A percentile compares a stretch with the other conserved stretches of the same genome.
phyloP scores from a whole-genome alignment of 1,140 invertebrate genomes.

The Oryctes rhinoceros region DNA sequence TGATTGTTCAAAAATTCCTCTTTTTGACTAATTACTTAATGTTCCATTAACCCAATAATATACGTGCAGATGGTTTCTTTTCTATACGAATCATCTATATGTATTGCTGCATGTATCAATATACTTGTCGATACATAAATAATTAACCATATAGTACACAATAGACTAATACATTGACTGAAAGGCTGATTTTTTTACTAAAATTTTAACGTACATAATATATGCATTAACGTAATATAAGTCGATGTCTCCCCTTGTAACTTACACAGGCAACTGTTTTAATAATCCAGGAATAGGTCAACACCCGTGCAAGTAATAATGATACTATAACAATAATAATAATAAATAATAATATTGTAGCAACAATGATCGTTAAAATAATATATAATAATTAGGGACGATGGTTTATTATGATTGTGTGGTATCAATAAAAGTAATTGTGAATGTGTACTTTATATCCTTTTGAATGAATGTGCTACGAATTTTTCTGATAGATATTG shows the following conservation, averaged over 20 bases:
- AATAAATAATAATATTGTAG: neutral
- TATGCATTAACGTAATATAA: neutral
- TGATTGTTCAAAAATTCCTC: too few relatives aligned
- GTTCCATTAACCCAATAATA: too few relatives aligned
- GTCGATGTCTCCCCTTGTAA: neutral
- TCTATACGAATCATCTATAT: neutral
- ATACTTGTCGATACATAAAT: slow-evolving; percentile 10
- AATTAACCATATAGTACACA: neutral
- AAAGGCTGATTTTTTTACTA: slow-evolving; percentile 30
- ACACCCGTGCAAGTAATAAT: slow-evolving; percentile 13
- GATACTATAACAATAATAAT: slow-evolving; percentile 14
- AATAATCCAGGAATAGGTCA: slow-evolving; percentile 13
- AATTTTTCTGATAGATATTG: slow-evolving; percentile 36
- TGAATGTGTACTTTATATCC: slow-evolving; percentile 44
- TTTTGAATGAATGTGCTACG: slow-evolving; percentile 11
- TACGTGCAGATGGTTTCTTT: too few relatives aligned
- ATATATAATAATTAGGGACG: neutral
- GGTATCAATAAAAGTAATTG: slow-evolving; percentile 26
- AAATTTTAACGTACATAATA: neutral
- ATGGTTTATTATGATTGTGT: neutral
- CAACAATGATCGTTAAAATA: slow-evolving; percentile 24
- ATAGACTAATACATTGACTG: slow-evolving; percentile 28
- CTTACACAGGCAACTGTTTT: slow-evolving; percentile 19
- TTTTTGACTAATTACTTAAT: too few relatives aligned
- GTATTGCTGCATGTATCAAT: neutral